These are phyloP conservation scores for Rhopilema esculentum DNA, from an alignment of 30 jellyfish, hydroid and myxozoan genomes.

Conservation along the genomic window DNA sequence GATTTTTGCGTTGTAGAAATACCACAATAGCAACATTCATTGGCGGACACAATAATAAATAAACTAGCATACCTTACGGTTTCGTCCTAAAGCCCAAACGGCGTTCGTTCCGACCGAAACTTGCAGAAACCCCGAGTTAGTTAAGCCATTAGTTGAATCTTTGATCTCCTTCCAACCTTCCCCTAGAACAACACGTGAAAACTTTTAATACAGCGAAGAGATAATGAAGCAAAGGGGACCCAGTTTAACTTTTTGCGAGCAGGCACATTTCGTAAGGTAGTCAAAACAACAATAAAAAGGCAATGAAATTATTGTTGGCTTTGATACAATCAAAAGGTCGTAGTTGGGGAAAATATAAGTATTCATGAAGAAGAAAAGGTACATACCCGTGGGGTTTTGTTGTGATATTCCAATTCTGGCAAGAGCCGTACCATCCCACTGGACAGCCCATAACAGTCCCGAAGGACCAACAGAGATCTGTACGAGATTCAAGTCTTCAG, in stretches of 20 bases:
- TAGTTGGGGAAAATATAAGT: too few relatives aligned
- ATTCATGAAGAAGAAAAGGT: too few relatives aligned
- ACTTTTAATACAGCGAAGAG: too few relatives aligned
- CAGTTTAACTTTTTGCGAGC: too few relatives aligned
- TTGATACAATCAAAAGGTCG: too few relatives aligned
- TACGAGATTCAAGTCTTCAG: conserved; percentile 71
- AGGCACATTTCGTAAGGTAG: too few relatives aligned
- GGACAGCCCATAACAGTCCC: conserved; percentile 90
- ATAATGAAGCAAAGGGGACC: too few relatives aligned
- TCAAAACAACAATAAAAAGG: too few relatives aligned
- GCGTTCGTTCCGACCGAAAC: conserved; percentile 85
- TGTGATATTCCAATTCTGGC: conserved; percentile 84
- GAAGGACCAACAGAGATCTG: conserved; percentile 92
- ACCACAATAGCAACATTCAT: too few relatives aligned
- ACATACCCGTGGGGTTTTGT: conserved; percentile 82
- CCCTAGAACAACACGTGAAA: conserved; percentile 65
- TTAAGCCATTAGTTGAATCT: conserved; percentile 28
- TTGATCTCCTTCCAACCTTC: conserved; percentile 73
- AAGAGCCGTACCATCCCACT: conserved; percentile 92
- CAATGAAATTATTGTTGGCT: too few relatives aligned
- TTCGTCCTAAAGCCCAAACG: conserved; percentile 76
- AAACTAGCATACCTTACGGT: conserved; percentile 15
- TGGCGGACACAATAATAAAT: background rate
- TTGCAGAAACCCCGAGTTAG: conserved; percentile 30
- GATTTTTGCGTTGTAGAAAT: too few relatives aligned